These are phyloP conservation scores for Blastobasis adustella DNA, from an alignment of 2,888 invertebrate genomes.

Conservation along the genomic window DNA sequence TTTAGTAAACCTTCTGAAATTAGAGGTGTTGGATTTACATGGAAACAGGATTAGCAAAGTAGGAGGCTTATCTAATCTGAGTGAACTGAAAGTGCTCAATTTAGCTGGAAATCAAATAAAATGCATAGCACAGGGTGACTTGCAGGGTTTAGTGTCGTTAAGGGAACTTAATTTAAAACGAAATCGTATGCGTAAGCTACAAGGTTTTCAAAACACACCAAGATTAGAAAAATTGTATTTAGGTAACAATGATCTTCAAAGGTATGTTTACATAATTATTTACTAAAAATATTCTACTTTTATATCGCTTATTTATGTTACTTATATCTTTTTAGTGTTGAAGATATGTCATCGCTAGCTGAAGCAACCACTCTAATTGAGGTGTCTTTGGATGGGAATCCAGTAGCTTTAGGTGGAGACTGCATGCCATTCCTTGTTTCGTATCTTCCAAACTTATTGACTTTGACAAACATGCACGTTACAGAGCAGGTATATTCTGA, in stretches of 20 bases:
- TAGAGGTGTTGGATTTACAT: constrained; percentile 94
- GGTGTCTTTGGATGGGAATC: constrained; percentile 90
- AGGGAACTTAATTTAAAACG: constrained; percentile 92
- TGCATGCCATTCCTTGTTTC: constrained; percentile 88
- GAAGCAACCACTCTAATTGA: constrained; percentile 86
- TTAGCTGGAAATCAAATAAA: constrained; percentile 93
- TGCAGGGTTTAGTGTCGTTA: constrained; percentile 84
- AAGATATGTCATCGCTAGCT: constrained; percentile 88
- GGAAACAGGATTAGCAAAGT: constrained; percentile 91
- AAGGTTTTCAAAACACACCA: constrained; percentile 86
- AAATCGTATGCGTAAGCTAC: constrained; percentile 86
- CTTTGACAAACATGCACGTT: constrained; percentile 85
- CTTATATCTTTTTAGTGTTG: constrained; percentile 76
- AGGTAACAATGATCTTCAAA: constrained; percentile 85
- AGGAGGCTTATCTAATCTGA: constrained; percentile 79
- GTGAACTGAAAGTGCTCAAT: constrained; percentile 91
- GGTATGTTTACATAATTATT: constrained; percentile 31
- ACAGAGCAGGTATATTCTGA: constrained; percentile 77
- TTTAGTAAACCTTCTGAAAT: constrained; percentile 79
- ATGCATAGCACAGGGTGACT: constrained; percentile 83
- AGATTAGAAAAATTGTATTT: constrained; percentile 86
- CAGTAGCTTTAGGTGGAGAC: constrained; percentile 86
- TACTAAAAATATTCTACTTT: not conserved
- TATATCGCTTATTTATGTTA: not conserved
- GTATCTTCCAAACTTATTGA: constrained; percentile 82